Base-by-base conservation (phyloP, 1,140 invertebrate species). In the Eriosoma lanigerum region DNA sequence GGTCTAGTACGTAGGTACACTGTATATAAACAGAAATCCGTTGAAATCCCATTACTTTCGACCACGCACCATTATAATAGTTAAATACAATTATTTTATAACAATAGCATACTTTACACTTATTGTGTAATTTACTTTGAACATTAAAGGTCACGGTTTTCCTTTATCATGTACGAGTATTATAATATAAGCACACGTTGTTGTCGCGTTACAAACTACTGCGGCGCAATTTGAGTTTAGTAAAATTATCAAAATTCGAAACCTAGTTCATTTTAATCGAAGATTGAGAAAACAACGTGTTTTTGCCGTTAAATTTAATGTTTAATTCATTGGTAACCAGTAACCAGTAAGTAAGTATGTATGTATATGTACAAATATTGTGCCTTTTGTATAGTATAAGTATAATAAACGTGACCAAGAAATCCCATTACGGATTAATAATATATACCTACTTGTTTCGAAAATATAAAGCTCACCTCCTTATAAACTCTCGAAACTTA, bases 381-480 rank as follows among this genome's bases (percentile, higher is more conserved):
- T 38, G 8, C 32, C 32, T 38, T 68, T 68, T 68, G 44, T 17
- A 46, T 38, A 38, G 3, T 4, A 8, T 38, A 38, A 38, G 32
- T 38, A 38, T 3, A 46, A 68, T 44, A 68, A 48, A 68, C 38
- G 44, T 15, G 38, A 15, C 13, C 13, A 8, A 68, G 66, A 68
- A 68, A 68, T 68, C 66, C 66, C 66, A 48, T 68, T 68, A 68
- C 15, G 66, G 66, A 68, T 68, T 68, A 68, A 68, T 68, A 68
- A 48, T 48, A 48, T 48, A 13, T 48, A 66, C 1, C 13, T n/a
- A 26, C 44, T 68, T 68, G 21, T 68, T 24, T 17, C 1, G n/a
- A 68, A 48, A 68, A 68, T 68, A 68, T 68, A 48, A 68, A 68
- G 44, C 66, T 48, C 38, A 24, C 66, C 21, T 68, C 0, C 21